Evolutionary conservation across 2,888 invertebrate species (phyloP).

Genomic region (Timema podura): DNA sequence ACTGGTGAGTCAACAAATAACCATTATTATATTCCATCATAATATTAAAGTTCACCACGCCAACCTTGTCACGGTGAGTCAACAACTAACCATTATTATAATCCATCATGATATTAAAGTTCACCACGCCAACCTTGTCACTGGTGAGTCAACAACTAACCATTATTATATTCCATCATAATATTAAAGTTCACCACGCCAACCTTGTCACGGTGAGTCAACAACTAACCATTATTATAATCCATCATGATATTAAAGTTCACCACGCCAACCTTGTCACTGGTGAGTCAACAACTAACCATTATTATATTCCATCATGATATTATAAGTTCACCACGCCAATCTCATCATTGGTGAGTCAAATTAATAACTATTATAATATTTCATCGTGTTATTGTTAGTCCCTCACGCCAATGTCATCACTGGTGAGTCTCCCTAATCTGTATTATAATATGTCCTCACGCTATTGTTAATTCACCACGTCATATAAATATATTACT

Average conservation of each 20-base stretch:
- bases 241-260: conserved; percentile 44
- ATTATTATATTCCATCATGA: neutral
- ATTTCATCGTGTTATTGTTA: too few relatives aligned
- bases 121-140: conserved; percentile 74
- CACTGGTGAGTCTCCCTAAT: conserved; percentile 55
- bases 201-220: conserved; percentile 70
- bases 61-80: conserved; percentile 70
- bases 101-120: conserved; percentile 43
- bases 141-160: conserved; percentile 52
- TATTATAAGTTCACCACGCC: conserved; percentile 59
- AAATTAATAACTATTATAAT: neutral
- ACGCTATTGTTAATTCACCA: too few relatives aligned
- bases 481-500: neutral
- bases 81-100: neutral
- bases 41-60: conserved; percentile 62
- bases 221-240: neutral
- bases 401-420: conserved; percentile 74
- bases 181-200: conserved; percentile 62
- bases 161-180: neutral
- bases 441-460: too few relatives aligned
- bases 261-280: conserved; percentile 77
- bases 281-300: conserved; percentile 49
- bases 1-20: conserved; percentile 55
- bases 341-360: conserved; percentile 70
- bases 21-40: neutral